phyloP scores from a whole-genome alignment of 2,113 vertebrate species.

The Callionymus lyra region DNA sequence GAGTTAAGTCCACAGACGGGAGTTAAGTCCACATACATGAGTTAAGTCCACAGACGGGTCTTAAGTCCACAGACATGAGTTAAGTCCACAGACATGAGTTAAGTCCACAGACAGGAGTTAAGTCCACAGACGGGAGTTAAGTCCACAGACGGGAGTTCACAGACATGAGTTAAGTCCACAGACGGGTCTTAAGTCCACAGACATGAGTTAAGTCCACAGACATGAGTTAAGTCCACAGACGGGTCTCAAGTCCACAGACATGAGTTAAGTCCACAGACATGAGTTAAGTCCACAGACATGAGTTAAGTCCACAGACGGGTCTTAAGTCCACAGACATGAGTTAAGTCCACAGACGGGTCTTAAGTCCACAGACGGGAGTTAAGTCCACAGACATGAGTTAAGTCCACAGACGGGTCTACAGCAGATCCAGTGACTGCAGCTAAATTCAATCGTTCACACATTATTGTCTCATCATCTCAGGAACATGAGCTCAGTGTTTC shows the following conservation, averaged over 20 bases:
- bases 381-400: too few species aligned
- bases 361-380: too few species aligned
- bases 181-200: conserved; percentile 37
- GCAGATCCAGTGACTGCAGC: conserved; percentile 46
- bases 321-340: conserved; percentile 38
- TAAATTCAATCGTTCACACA: conserved; percentile 60
- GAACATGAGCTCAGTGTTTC: conserved; percentile 30
- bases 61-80: conserved; percentile 20
- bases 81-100: not conserved
- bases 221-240: too few species aligned
- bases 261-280: too few species aligned
- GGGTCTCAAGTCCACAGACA: too few species aligned
- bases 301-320: too few species aligned
- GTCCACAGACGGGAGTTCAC: too few species aligned
- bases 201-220: not conserved
- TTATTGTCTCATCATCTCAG: conserved; percentile 50
- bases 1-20: too few species aligned
- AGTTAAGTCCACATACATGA: not conserved
- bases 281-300: not conserved
- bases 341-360: not conserved
- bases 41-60: conserved; percentile 16
- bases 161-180: too few species aligned
- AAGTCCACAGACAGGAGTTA: too few species aligned
- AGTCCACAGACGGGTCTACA: conserved; percentile 52
- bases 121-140: not conserved